Base-by-base conservation (phyloP, 1,140 invertebrate species). In the Drusus annulatus region DNA sequence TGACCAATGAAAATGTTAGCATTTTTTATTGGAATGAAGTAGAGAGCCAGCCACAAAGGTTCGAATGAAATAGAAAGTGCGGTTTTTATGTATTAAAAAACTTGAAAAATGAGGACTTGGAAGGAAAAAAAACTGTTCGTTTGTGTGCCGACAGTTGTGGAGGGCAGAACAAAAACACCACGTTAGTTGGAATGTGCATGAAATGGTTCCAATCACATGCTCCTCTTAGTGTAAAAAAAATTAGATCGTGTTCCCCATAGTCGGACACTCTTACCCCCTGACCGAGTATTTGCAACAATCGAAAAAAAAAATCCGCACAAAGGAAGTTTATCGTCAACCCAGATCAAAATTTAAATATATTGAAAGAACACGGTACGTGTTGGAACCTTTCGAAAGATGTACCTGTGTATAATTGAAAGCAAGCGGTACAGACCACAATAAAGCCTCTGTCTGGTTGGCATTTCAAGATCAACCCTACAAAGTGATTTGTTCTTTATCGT, bases 101-200 rank as follows among this genome's bases (percentile, higher is more conserved):
- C 45, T 16, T 51, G 0, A 60, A 83, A 21, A 76, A 65, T 63
- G 54, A 45, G 7, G 8, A 45, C 8, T 13, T 45, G 23, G 19
- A 76, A 51, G 56, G 79, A 80, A 16, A 21, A 51, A 16, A 58
- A 56, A 25, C 83, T 31, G 23, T 50, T 63, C 74, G 78, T 13
- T 83, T 85, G 50, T 74, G 85, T 52, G 82, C 84, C 3, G 85
- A 85, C 73, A 84, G 83, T 62, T 85, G 83, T 52, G 83, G 80
- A 16, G 83, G 78, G 7, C 84, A 85, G 84, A 85, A 81, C 77
- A 85, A 84, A 79, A 85, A 86, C 80, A 54, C 63, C 25, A 82
- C 79, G 17, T 21, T 86, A 17, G 60, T 85, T n/a, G 76, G 58
- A 23, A 81, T 80, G 73, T 81, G 73, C 21, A 76, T 56, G 25